Evolutionary conservation across 2,797 vertebrate species (phyloP), one percentile per base, ranked within the genome.

Genomic region (Betta splendens): DNA sequence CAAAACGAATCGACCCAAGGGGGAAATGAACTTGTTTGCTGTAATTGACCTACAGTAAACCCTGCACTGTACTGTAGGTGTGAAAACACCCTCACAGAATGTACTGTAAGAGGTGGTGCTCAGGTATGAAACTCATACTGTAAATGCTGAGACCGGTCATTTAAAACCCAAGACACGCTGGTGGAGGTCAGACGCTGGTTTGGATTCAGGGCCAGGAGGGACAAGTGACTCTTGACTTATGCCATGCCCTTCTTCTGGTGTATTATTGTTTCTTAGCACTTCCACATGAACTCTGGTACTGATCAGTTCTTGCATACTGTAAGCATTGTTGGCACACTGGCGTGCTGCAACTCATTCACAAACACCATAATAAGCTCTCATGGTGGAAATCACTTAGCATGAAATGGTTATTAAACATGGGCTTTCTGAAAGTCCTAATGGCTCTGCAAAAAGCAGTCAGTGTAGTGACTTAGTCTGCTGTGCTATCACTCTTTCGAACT

Each of bases 21-120:
- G n/a, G n/a, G n/a, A n/a, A n/a, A n/a, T n/a, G n/a, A n/a, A n/a
- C n/a, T n/a, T n/a, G n/a, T n/a, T n/a, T n/a, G n/a, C n/a, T n/a
- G n/a, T n/a, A n/a, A n/a, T n/a, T n/a, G n/a, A n/a, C n/a, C n/a
- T n/a, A n/a, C n/a, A n/a, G n/a, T n/a, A n/a, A n/a, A n/a, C n/a
- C n/a, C n/a, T n/a, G n/a, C n/a, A n/a, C n/a, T n/a, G n/a, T n/a
- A n/a, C n/a, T n/a, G n/a, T n/a, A n/a, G n/a, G n/a, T n/a, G n/a
- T n/a, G n/a, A n/a, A n/a, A n/a, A n/a, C n/a, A n/a, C n/a, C n/a
- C n/a, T n/a, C n/a, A n/a, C n/a, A n/a, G n/a, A n/a, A n/a, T n/a
- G n/a, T n/a, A n/a, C n/a, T 13, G n/a, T 66, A 63, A 36, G 21
- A 36, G 35, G 23, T 28, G 20, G 18, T 47, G 31, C 11, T 21